Percentiles rank a stretch among this genome's conserved stretches.
Evolutionary conservation across 2,113 vertebrate genomes (phyloP).

Genomic region (Phrynosoma blainvillii): DNA sequence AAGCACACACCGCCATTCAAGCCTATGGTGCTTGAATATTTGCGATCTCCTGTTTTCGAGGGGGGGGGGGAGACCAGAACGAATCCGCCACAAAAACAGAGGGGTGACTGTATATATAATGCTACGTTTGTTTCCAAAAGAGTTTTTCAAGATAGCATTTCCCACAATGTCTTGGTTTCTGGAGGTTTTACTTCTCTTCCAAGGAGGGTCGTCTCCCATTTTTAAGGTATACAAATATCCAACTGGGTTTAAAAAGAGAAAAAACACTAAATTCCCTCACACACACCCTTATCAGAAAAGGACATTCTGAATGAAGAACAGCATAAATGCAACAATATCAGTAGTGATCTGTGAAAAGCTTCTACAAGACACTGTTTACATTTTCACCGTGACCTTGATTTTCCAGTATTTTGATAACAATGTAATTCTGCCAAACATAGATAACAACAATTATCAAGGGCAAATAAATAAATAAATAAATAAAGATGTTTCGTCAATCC

Average conservation of each 20-base stretch:
- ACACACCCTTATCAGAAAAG: not conserved
- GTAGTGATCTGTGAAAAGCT: slow-evolving; percentile 9
- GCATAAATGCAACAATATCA: slow-evolving; percentile 9
- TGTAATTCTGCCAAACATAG: not conserved
- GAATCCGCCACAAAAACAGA: too few species aligned
- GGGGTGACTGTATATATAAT: too few species aligned
- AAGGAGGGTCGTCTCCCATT: too few species aligned
- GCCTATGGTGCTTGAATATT: too few species aligned
- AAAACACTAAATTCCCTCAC: not conserved
- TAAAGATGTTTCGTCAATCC: slow-evolving; percentile 29
- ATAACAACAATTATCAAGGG: not conserved
- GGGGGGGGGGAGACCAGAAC: too few species aligned
- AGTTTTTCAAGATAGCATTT: too few species aligned
- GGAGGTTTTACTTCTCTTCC: too few species aligned
- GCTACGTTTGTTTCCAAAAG: too few species aligned
- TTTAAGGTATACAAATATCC: too few species aligned
- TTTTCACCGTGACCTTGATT: slow-evolving; percentile 18
- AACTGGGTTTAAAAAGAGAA: not conserved
- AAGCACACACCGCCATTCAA: too few species aligned
- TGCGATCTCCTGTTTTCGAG: too few species aligned
- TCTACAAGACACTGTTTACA: slow-evolving; percentile 35
- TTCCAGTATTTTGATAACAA: slow-evolving; percentile 34
- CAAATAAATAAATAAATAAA: not conserved
- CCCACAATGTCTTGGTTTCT: too few species aligned
- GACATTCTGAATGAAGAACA: slow-evolving; percentile 21